These are phyloP conservation scores for Chloroclystis v-ata DNA, from an alignment of 2,888 invertebrate species.

Conservation along the genomic window DNA sequence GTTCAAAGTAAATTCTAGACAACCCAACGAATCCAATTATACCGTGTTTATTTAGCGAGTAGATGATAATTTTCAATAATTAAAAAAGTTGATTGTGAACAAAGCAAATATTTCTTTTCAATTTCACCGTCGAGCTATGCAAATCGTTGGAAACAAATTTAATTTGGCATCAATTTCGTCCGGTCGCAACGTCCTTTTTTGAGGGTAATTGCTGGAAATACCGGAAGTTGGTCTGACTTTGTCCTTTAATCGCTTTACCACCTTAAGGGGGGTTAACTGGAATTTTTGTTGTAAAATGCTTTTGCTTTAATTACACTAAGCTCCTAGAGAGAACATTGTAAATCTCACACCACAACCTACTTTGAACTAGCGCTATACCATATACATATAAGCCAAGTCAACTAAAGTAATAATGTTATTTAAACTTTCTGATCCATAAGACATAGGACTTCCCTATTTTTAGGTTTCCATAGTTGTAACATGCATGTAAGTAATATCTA, in stretches of 20 bases:
- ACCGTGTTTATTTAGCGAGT: slow-evolving; percentile 8
- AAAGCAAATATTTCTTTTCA: slow-evolving; percentile 28
- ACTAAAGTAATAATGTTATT: too few species aligned
- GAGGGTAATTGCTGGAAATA: slow-evolving; percentile 31
- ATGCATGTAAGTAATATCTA: too few species aligned
- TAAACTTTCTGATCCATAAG: too few species aligned
- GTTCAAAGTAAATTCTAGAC: not conserved
- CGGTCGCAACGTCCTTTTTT: slow-evolving; percentile 35
- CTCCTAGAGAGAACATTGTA: not conserved
- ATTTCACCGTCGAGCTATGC: slow-evolving; percentile 24
- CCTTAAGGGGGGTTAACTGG: not conserved
- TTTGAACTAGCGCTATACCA: too few species aligned
- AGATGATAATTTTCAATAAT: slow-evolving; percentile 19
- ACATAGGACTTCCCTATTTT: too few species aligned
- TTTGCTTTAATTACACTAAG: not conserved
- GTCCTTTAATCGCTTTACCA: slow-evolving; percentile 15
- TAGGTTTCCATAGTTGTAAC: too few species aligned
- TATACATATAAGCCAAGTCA: too few species aligned
- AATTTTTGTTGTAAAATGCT: not conserved
- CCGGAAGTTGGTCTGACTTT: slow-evolving; percentile 26
- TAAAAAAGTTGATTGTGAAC: slow-evolving; percentile 25
- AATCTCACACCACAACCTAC: not conserved
- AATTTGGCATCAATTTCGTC: slow-evolving; percentile 39
- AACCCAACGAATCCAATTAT: slow-evolving; percentile 9
- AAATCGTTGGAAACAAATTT: slow-evolving; percentile 35